These are phyloP conservation scores for Neogobius melanostomus DNA, from an alignment of 2,113 vertebrate genomes.

Conservation along the genomic window DNA sequence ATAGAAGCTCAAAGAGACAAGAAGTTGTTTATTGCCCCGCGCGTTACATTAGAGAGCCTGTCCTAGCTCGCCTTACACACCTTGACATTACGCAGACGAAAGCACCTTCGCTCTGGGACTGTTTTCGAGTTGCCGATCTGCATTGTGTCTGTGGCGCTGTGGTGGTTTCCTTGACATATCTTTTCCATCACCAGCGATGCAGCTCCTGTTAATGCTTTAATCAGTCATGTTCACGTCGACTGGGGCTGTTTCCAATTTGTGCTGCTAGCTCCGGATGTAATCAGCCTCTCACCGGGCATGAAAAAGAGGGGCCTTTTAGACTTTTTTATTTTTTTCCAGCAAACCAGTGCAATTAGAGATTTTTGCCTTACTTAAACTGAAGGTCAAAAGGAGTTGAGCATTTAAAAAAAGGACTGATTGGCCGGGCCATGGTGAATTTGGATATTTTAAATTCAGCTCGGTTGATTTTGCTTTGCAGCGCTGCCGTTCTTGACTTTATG, in stretches of 20 bases:
- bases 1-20: background rate
- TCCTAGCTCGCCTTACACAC: background rate
- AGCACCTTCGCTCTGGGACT: background rate
- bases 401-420: background rate
- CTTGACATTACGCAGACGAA: background rate
- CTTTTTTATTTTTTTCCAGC: constrained; percentile 1
- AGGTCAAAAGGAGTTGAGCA: constrained; percentile 4
- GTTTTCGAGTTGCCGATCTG: background rate
- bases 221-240: constrained; percentile 34
- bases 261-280: constrained; percentile 27
- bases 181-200: background rate
- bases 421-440: background rate
- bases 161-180: background rate
- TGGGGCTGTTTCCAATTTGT: constrained; percentile 25
- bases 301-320: background rate
- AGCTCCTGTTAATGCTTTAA: background rate
- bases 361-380: background rate
- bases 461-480: background rate
- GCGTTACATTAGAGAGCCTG: background rate
- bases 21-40: background rate
- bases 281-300: constrained; percentile 1
- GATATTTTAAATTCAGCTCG: background rate
- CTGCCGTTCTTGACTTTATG: background rate
- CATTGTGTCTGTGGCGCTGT: background rate
- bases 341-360: background rate